Evolutionary conservation across 2,888 invertebrate species (phyloP).

Genomic region (Axea sp.): DNA sequence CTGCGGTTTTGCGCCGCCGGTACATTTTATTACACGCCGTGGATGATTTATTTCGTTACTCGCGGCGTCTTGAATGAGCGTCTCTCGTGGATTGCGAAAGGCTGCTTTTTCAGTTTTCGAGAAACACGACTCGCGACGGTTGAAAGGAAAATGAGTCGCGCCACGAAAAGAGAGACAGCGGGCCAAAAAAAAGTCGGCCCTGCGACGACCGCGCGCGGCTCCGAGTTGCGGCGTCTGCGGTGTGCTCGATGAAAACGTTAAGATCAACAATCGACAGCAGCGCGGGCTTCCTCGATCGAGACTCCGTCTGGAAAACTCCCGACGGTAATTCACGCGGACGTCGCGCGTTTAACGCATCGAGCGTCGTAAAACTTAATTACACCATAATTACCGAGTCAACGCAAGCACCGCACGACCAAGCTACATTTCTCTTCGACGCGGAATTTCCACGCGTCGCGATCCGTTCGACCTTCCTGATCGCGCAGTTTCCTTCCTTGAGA

Average conservation of each 20-base stretch:
- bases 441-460: slow-evolving; percentile 59
- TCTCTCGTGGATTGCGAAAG: slow-evolving; percentile 53
- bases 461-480: slow-evolving; percentile 60
- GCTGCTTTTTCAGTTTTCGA: slow-evolving; percentile 25
- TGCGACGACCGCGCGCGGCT: slow-evolving; percentile 17
- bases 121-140: slow-evolving; percentile 9
- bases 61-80: slow-evolving; percentile 43
- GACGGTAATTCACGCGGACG: slow-evolving; percentile 53
- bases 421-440: slow-evolving; percentile 54
- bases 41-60: slow-evolving; percentile 55
- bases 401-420: slow-evolving; percentile 52
- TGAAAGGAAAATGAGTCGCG: slow-evolving; percentile 3
- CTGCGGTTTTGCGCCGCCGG: slow-evolving; percentile 45
- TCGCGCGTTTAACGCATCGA: slow-evolving; percentile 52
- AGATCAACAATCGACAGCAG: slow-evolving; percentile 50
- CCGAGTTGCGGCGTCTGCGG: too few relatives aligned
- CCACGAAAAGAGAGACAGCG: too few relatives aligned
- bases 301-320: slow-evolving; percentile 43
- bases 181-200: too few relatives aligned
- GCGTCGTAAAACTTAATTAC: slow-evolving; percentile 61
- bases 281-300: slow-evolving; percentile 30
- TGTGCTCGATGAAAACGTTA: slow-evolving; percentile 49
- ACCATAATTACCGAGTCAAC: slow-evolving; percentile 55
- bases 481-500: slow-evolving; percentile 58
- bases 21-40: slow-evolving; percentile 56